phyloP scores from a whole-genome alignment of 2,888 invertebrate genomes.

The Caenorhabditis sulstoni region DNA sequence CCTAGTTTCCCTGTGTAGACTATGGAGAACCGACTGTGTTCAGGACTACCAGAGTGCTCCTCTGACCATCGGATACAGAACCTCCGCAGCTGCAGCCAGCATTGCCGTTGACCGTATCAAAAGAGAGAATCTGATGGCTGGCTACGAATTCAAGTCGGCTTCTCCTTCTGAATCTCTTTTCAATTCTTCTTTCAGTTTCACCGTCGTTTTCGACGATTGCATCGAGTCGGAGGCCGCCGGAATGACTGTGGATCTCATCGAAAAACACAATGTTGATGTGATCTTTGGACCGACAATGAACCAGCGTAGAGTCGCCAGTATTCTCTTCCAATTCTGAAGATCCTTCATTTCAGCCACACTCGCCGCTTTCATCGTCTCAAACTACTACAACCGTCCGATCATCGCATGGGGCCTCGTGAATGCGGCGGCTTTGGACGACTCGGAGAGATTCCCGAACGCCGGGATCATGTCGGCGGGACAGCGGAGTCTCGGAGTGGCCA shows the following conservation, averaged over 20 bases:
- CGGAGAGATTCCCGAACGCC: constrained; percentile 55
- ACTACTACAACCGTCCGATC: constrained; percentile 63
- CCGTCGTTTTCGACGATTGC: constrained; percentile 66
- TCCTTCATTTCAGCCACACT: constrained; percentile 65
- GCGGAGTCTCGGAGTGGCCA: constrained; percentile 65
- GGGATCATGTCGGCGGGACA: constrained; percentile 60
- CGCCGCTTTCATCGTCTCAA: constrained; percentile 56
- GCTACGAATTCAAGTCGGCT: constrained; percentile 61
- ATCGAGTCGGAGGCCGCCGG: constrained; percentile 68
- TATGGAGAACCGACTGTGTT: neutral
- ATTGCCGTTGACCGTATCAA: constrained; percentile 65
- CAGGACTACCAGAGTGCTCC: constrained; percentile 32
- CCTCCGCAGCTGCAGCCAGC: constrained; percentile 60
- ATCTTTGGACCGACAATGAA: constrained; percentile 74
- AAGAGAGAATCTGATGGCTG: constrained; percentile 56
- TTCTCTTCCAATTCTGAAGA: neutral
- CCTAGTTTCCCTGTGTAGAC: neutral
- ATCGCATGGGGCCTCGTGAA: constrained; percentile 63
- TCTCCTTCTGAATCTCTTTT: neutral
- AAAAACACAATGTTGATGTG: constrained; percentile 65
- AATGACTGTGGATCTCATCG: constrained; percentile 55
- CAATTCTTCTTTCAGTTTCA: constrained; percentile 39
- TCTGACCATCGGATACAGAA: constrained; percentile 54
- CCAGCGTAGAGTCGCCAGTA: constrained; percentile 56
- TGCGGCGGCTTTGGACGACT: constrained; percentile 51